Percentiles rank a stretch among this genome's conserved stretches.
Evolutionary conservation across 2,888 invertebrate species (phyloP).

Genomic region (Philonicus albiceps): DNA sequence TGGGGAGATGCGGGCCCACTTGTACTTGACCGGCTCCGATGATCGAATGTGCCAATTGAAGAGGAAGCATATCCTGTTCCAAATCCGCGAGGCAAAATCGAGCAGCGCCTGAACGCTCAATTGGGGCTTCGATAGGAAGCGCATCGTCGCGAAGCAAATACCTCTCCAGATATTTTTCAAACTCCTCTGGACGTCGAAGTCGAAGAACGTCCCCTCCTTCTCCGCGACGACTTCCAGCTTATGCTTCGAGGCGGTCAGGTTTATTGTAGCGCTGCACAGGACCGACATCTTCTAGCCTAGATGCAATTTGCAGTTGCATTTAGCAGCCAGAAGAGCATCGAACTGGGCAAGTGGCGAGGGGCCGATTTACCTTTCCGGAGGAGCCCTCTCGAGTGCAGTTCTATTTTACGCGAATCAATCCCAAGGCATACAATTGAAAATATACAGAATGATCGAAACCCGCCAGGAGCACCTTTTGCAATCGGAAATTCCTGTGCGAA

Average conservation of each 20-base stretch:
- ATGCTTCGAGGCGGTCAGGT: neutral
- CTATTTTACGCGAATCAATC: neutral
- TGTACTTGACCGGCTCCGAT: conserved; percentile 95
- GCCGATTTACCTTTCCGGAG: neutral
- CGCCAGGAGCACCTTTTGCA: neutral
- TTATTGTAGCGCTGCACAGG: conserved; percentile 1
- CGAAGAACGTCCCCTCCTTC: neutral
- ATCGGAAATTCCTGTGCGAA: neutral
- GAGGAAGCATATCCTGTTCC: conserved; percentile 95
- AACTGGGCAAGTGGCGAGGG: neutral
- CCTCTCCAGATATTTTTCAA: neutral
- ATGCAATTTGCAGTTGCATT: neutral
- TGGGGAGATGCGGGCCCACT: conserved; percentile 89
- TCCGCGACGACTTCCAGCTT: neutral
- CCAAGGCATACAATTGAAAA: neutral
- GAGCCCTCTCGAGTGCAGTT: neutral
- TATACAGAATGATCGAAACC: neutral
- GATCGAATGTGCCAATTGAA: conserved; percentile 92
- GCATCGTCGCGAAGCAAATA: neutral
- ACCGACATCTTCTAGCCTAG: neutral
- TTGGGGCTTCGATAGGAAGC: neutral
- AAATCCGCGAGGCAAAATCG: conserved; percentile 91
- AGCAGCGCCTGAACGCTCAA: conserved; percentile 77
- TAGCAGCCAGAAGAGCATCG: neutral
- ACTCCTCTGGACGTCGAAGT: neutral